Conservation (phyloP, 2,113 vertebrate species). For the Climacteris rufus region DNA sequence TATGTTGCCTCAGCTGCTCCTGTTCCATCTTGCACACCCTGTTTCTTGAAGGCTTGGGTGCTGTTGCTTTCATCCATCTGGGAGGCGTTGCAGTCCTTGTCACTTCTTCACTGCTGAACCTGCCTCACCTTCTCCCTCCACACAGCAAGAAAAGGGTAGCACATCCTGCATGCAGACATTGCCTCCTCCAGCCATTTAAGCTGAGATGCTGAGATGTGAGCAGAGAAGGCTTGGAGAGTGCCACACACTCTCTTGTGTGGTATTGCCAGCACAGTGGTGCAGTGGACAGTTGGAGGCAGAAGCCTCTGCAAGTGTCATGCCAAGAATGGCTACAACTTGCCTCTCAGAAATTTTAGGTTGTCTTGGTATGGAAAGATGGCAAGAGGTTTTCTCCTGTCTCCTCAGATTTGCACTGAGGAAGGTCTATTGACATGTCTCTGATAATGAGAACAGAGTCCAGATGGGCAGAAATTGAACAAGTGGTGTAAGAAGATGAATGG, state of each 20-base stretch:
- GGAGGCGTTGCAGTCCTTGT: accelerated
- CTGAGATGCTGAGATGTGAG: neutral
- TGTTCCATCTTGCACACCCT: accelerated
- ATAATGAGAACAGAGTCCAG: neutral
- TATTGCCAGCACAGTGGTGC: neutral
- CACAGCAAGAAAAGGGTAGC: neutral
- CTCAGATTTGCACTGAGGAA: neutral
- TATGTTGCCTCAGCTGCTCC: neutral
- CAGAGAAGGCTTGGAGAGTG: neutral
- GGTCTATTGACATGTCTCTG: neutral
- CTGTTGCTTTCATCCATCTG: accelerated
- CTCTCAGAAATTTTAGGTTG: neutral
- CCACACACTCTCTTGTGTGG: neutral
- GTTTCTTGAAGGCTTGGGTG: neutral
- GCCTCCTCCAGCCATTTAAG: neutral
- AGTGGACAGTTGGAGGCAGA: neutral
- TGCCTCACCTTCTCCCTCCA: neutral
- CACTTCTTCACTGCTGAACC: neutral
- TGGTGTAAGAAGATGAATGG: neutral
- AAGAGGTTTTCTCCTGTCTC: neutral
- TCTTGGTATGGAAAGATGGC: neutral
- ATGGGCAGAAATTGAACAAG: neutral
- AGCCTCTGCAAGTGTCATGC: neutral
- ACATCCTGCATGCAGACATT: neutral
- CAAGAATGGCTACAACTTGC: neutral